phyloP scores from a whole-genome alignment of 2,113 vertebrate genomes.

The Pelobates fuscus region DNA sequence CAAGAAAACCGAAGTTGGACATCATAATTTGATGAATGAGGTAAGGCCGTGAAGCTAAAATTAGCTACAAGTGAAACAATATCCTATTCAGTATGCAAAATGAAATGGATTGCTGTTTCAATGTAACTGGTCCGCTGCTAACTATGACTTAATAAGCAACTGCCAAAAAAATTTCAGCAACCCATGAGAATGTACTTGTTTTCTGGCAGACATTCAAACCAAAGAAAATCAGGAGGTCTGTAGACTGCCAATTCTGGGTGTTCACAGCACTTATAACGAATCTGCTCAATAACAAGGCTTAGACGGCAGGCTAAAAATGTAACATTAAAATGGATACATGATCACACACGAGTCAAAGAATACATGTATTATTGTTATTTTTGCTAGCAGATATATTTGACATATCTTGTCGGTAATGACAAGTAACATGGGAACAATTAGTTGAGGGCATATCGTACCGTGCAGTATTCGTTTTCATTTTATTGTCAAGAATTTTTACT shows the following conservation, averaged over 20 bases:
- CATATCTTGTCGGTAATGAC: not conserved
- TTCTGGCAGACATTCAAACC: constrained; percentile 21
- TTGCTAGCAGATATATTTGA: not conserved
- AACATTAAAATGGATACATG: not conserved
- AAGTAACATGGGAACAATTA: not conserved
- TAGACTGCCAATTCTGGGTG: constrained; percentile 15
- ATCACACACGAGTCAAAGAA: not conserved
- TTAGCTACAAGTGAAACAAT: constrained; percentile 9
- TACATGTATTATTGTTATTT: not conserved
- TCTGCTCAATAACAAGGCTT: constrained; percentile 6
- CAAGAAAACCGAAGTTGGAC: constrained; percentile 15
- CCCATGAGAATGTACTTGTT: not conserved
- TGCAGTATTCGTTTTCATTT: not conserved
- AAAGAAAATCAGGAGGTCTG: constrained; percentile 8
- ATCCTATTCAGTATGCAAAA: constrained; percentile 9
- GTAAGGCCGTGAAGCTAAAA: constrained; percentile 4
- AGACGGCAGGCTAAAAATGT: not conserved
- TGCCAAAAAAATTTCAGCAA: not conserved
- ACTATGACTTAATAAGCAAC: not conserved
- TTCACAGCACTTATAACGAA: not conserved
- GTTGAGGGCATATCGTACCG: not conserved
- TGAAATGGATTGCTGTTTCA: constrained; percentile 9
- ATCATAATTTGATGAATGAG: constrained; percentile 9
- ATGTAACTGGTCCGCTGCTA: not conserved
- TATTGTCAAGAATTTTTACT: not conserved